Base-by-base conservation (phyloP, 1,140 invertebrate genomes). In the Tribolium madens region DNA sequence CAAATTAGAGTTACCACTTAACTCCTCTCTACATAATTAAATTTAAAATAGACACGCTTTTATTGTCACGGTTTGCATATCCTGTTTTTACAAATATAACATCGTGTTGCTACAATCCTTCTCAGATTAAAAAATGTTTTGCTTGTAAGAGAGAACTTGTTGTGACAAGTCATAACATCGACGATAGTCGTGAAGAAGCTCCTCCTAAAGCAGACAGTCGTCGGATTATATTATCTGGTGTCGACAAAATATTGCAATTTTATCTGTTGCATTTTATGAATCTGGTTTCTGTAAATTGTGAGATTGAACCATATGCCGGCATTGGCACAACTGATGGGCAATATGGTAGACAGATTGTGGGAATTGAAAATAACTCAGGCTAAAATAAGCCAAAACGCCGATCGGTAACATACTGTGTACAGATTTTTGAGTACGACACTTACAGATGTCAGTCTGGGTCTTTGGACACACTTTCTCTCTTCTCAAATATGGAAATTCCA, bases 321-420 rank as follows among this genome's bases (percentile, higher is more conserved):
- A 78, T 80, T 80, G 78, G 75, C 74, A 80, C 79, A 81, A 82
- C 80, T 80, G 36, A 42, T 42, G 82, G 78, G 79, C 80, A 83
- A 83, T 83, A 83, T 83, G 82, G 81, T 78, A 82, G 81, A 75
- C 82, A 83, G 82, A 83, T 83, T 83, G 82, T 82, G 82, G 78
- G 82, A 83, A 82, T 82, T 83, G 76, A 83, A 83, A 83, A 83
- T 83, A 83, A 83, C 82, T 78, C 81, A 79, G 78, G 77, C 79
- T 82, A 82, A 83, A 83, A 83, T 83, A 83, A 82, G 80, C 79
- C 78, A 81, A 82, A 82, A 83, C 52, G 46, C 21, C 57, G n/a
- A 76, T 76, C 70, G 50, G 76, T 78, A 79, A 81, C 80, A 81
- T 81, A 57, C 72, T 81, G 80, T 68, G 78, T 81, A 81, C 80